Conservation (phyloP, 2,888 invertebrate species). For the Sesia bembeciformis region DNA sequence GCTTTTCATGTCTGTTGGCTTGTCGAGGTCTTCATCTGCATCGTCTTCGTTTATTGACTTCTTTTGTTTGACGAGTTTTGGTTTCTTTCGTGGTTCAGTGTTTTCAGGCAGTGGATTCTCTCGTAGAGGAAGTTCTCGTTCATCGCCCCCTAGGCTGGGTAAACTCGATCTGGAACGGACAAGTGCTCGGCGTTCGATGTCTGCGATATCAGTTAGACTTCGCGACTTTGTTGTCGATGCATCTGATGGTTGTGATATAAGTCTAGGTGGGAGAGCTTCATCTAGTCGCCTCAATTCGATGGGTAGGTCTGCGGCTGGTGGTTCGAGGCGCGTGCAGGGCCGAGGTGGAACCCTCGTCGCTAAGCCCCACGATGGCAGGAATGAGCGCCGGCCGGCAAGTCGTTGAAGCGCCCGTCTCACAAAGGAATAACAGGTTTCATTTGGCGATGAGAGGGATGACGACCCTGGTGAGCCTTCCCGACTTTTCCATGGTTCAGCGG, state of each 20-base stretch:
- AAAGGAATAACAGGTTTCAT: constrained; percentile 95
- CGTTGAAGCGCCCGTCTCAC: constrained; percentile 91
- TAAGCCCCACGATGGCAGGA: constrained; percentile 85
- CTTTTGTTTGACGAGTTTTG: constrained; percentile 89
- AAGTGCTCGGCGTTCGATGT: constrained; percentile 80
- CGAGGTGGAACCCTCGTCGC: constrained; percentile 40
- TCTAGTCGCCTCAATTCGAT: constrained; percentile 88
- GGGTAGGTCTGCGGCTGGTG: constrained; percentile 85
- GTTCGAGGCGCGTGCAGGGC: constrained; percentile 81
- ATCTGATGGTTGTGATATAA: constrained; percentile 68
- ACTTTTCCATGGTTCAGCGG: constrained; percentile 58
- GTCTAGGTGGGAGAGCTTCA: constrained; percentile 69
- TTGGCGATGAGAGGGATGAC: constrained; percentile 91
- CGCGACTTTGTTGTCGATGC: constrained; percentile 83
- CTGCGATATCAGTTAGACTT: constrained; percentile 88
- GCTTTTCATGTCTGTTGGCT: constrained; percentile 81
- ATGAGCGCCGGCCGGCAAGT: constrained; percentile 83
- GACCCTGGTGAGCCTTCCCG: constrained; percentile 82
- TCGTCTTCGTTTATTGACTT: constrained; percentile 87
- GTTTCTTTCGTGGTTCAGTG: constrained; percentile 76
- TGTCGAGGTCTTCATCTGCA: constrained; percentile 77
- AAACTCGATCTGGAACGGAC: constrained; percentile 85
- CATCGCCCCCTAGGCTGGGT: constrained; percentile 76
- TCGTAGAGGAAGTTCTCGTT: constrained; percentile 33
- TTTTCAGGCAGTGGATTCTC: constrained; percentile 38